These are phyloP conservation scores for Watsonalla binaria DNA, from an alignment of 2,888 invertebrate species.

Conservation along the genomic window DNA sequence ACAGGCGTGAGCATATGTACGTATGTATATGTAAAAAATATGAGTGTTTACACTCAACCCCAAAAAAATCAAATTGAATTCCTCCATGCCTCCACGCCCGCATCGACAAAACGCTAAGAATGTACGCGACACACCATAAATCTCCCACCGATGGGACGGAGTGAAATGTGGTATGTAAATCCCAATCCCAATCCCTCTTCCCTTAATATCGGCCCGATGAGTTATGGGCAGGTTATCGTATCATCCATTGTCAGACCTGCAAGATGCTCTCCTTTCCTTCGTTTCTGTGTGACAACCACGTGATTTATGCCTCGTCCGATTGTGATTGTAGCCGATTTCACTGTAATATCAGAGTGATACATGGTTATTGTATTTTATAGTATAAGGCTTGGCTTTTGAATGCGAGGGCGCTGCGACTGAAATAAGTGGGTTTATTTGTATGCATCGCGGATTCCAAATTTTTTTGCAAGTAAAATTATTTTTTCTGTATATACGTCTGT, in stretches of 20 bases:
- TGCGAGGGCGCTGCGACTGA: no score
- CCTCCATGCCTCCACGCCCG: slow-evolving; percentile 15
- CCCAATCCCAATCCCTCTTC: slow-evolving; percentile 32
- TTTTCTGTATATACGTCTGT: no score
- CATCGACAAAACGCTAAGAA: slow-evolving; percentile 22
- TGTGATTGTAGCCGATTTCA: slow-evolving; percentile 1
- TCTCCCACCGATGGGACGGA: slow-evolving; percentile 41
- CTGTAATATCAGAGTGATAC: not conserved
- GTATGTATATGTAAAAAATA: no score
- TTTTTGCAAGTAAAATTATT: no score
- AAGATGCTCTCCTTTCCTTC: slow-evolving; percentile 1
- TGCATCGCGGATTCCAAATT: no score
- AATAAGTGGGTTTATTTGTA: no score
- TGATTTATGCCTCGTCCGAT: slow-evolving; percentile 9
- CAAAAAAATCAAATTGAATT: no score
- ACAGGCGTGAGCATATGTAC: no score
- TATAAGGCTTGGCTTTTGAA: no score
- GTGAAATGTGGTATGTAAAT: slow-evolving; percentile 58
- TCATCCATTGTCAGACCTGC: slow-evolving; percentile 32
- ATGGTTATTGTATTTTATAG: not conserved
- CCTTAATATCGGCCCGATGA: slow-evolving; percentile 47
- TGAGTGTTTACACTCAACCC: no score
- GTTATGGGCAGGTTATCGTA: slow-evolving; percentile 47
- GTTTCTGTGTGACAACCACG: slow-evolving; percentile 6
- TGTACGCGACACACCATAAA: slow-evolving; percentile 44